phyloP scores from a whole-genome alignment of 64 coral and sea anemone genomes.

The Anthopleura sola region DNA sequence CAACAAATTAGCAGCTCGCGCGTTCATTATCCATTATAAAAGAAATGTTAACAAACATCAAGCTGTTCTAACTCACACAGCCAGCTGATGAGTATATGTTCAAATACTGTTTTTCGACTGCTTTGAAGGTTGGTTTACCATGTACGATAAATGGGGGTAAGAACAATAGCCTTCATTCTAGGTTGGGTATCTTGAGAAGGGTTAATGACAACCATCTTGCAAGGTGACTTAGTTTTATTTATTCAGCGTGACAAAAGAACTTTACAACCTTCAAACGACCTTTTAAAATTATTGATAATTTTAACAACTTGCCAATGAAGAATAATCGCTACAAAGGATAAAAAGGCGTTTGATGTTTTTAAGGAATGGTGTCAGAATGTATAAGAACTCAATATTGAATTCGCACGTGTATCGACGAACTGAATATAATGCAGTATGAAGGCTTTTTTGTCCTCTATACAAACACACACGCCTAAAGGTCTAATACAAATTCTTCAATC shows the following conservation, averaged over 20 bases:
- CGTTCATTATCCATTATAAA: background rate
- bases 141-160: background rate
- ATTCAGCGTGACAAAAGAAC: background rate
- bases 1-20: background rate
- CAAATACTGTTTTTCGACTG: background rate
- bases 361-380: background rate
- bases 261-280: background rate
- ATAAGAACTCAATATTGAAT: background rate
- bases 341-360: background rate
- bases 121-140: background rate
- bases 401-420: background rate
- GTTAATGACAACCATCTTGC: background rate
- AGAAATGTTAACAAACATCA: background rate
- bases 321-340: background rate
- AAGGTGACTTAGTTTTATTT: background rate
- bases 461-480: background rate
- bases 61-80: background rate
- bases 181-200: background rate
- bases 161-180: background rate
- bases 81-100: background rate
- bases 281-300: background rate
- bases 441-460: background rate
- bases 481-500: background rate
- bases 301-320: background rate
- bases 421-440: background rate